phyloP scores from a whole-genome alignment of 2,888 invertebrate genomes.

The Watsonalla cultraria region DNA sequence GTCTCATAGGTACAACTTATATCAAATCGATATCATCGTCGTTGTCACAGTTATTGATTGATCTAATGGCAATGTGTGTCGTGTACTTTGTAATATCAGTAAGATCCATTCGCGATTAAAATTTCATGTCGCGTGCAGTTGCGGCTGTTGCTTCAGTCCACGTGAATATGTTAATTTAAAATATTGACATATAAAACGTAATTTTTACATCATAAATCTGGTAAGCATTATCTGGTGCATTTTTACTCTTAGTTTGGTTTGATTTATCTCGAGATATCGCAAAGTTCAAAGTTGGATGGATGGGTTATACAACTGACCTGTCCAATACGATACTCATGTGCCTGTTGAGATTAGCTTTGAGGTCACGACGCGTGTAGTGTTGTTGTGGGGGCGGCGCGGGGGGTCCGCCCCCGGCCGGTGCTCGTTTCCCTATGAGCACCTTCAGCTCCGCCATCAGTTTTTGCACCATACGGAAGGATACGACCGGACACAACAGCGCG shows the following conservation, averaged over 20 bases:
- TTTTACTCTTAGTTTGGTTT: neutral
- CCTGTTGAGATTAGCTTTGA: conserved; percentile 72
- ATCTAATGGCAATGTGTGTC: neutral
- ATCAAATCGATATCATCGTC: neutral
- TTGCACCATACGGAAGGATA: conserved; percentile 70
- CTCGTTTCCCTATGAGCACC: conserved; percentile 75
- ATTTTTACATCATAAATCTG: too few relatives aligned
- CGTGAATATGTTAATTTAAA: neutral
- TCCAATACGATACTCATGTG: conserved; percentile 77
- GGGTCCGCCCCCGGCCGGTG: conserved; percentile 52
- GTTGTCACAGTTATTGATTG: neutral
- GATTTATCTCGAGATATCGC: neutral
- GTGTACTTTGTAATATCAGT: neutral
- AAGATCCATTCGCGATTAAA: neutral
- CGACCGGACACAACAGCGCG: conserved; percentile 57
- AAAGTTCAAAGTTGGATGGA: neutral
- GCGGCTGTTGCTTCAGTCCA: neutral
- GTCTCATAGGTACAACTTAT: neutral
- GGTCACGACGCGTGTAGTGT: conserved; percentile 67
- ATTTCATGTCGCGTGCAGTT: conserved; percentile 1
- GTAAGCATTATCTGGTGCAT: neutral
- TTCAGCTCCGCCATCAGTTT: conserved; percentile 74
- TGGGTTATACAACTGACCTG: conserved; percentile 55
- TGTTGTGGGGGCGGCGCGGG: conserved; percentile 47
- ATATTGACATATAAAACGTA: too few relatives aligned